Evolutionary conservation across 2,888 invertebrate species (phyloP), one percentile per base, ranked within the genome.

Genomic region (Eupeodes latifasciatus): DNA sequence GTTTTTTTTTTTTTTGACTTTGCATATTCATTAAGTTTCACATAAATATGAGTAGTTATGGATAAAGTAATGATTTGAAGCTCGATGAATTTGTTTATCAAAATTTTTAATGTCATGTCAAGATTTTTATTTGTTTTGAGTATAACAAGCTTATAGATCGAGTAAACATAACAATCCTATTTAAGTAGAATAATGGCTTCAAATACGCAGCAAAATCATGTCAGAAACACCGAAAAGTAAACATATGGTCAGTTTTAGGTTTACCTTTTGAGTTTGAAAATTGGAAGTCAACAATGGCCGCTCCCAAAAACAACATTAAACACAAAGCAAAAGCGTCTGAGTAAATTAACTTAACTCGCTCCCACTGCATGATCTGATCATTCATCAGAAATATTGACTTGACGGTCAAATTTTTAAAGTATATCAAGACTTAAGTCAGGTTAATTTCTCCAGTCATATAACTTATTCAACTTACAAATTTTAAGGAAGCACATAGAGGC

Each of bases 251-350:
- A 27, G 59, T 5, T 62, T 19, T 57, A 40, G 71, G 69, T 80
- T 64, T 57, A 16, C 57, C 34, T 5, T 51, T 34, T 16, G 44
- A 74, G 62, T 55, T 69, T 59, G 59, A 64, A 79, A 40, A 81
- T 62, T 87, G 83, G 83, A 83, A 80, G 87, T 87, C 83, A 87
- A 87, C 72, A 87, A 44, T 55, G 49, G 80, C 79, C 87, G 55
- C 87, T 84, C 87, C 87, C 83, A 40, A 86, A 82, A 82, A 76
- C 62, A 80, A 83, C 12, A 51, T 51, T n/a, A 11, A n/a, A 51
- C 5, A 11, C 51, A 7, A 19, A 40, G 40, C 40, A 40, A 40
- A 59, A 34, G 14, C 44, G 62, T 76, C 59, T 66, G 71, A 80
- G 86, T 83, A 83, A 80, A 80, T 84, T 87, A 77, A 72, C 84